Conservation (phyloP, 2,888 invertebrate species). For the Xylota sylvarum region DNA sequence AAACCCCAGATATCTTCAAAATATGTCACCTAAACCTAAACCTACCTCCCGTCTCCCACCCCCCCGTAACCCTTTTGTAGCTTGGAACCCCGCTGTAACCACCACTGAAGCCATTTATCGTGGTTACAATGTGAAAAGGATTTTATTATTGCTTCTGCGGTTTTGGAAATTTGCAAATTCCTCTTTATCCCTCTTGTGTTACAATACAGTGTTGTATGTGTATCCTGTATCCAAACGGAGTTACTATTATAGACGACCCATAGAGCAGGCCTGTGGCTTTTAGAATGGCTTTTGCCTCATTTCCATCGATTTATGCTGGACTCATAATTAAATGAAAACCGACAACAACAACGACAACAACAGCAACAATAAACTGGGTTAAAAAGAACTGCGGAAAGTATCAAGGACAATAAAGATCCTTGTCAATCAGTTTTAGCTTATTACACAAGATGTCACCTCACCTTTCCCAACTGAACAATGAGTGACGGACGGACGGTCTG, state of each 20-base stretch:
- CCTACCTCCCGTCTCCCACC: too few species aligned
- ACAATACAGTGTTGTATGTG: background rate
- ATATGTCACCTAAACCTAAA: conserved; percentile 60
- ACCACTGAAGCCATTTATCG: conserved; percentile 72
- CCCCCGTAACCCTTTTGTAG: background rate
- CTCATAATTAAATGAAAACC: conserved; percentile 50
- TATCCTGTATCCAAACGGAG: conserved; percentile 6
- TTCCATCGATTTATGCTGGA: conserved; percentile 54
- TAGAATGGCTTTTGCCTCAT: conserved; percentile 31
- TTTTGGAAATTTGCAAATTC: conserved; percentile 70
- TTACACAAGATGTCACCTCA: conserved; percentile 58
- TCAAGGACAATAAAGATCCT: conserved; percentile 46
- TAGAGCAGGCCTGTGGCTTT: conserved; percentile 59
- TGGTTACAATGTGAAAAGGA: conserved; percentile 74
- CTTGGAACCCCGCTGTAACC: conserved; percentile 20
- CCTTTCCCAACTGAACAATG: conserved; percentile 45
- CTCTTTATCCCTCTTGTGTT: conserved; percentile 29
- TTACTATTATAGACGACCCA: conserved; percentile 61
- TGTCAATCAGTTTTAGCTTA: conserved; percentile 69
- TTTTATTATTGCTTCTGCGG: conserved; percentile 74
- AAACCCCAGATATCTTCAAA: conserved; percentile 54
- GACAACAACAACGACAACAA: background rate
- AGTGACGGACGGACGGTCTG: conserved; percentile 34
- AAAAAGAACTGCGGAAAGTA: background rate
- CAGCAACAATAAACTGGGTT: background rate